Conservation (phyloP, 2,888 invertebrate genomes). For the Heteromyza rotundicornis region DNA sequence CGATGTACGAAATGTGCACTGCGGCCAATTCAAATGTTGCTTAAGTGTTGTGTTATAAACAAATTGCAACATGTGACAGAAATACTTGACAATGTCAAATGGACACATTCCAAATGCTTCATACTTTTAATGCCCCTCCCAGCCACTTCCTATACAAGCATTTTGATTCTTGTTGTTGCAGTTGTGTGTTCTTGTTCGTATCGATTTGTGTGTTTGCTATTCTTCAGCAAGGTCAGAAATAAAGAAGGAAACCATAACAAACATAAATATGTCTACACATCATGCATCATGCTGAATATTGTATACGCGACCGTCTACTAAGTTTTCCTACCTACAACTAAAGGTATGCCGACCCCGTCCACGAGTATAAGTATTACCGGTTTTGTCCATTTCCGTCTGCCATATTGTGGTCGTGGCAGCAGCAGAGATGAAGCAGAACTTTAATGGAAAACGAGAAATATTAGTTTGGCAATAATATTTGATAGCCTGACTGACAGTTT, state of each 20-base stretch:
- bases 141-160: not conserved
- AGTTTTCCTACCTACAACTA: slow-evolving; percentile 28
- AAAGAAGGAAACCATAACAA: slow-evolving; percentile 11
- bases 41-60: slow-evolving; percentile 35
- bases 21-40: not conserved
- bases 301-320: slow-evolving; percentile 37
- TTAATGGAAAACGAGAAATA: slow-evolving; percentile 57
- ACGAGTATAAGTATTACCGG: not conserved
- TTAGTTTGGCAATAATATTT: slow-evolving; percentile 52
- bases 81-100: slow-evolving; percentile 50
- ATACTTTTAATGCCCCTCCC: not conserved
- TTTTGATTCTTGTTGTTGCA: too few species aligned
- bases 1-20: not conserved
- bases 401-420: slow-evolving; percentile 9
- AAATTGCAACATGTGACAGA: slow-evolving; percentile 53
- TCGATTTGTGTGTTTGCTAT: slow-evolving; percentile 10
- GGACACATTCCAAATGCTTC: slow-evolving; percentile 28
- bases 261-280: slow-evolving; percentile 42
- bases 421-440: slow-evolving; percentile 17
- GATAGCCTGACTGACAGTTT: slow-evolving; percentile 47
- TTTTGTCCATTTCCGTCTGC: slow-evolving; percentile 14
- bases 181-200: slow-evolving; percentile 10
- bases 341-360: not conserved
- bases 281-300: slow-evolving; percentile 42
- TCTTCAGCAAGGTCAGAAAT: slow-evolving; percentile 42